Evolutionary conservation across 2,113 vertebrate species (phyloP).

Genomic region (Thinocorus orbignyianus): DNA sequence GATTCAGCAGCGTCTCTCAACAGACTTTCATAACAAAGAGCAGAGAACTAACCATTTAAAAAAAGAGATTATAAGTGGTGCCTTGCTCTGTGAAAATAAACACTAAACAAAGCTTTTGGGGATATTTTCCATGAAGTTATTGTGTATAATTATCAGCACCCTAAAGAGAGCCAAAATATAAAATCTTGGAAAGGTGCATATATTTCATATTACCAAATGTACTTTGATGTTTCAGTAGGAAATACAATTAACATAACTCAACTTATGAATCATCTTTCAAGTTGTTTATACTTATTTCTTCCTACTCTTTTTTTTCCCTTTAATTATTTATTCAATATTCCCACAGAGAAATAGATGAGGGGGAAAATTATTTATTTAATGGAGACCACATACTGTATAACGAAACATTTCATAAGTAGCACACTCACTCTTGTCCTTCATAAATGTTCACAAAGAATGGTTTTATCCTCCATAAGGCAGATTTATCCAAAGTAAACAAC

Average conservation of each 20-base stretch:
- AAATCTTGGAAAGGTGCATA: slow-evolving; percentile 33
- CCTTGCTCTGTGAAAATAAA: slow-evolving; percentile 28
- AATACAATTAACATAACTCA: slow-evolving; percentile 45
- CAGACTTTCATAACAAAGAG: background rate
- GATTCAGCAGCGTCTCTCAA: background rate
- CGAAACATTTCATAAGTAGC: slow-evolving; percentile 50
- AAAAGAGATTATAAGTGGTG: background rate
- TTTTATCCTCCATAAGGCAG: slow-evolving; percentile 32
- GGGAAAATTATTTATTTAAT: slow-evolving; percentile 54
- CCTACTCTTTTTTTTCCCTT: background rate
- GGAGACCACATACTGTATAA: slow-evolving; percentile 41
- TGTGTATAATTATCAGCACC: background rate
- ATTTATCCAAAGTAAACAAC: slow-evolving; percentile 59
- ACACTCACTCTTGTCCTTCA: slow-evolving; percentile 39
- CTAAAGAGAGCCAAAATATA: slow-evolving; percentile 11
- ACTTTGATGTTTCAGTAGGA: slow-evolving; percentile 48
- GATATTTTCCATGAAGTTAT: slow-evolving; percentile 24
- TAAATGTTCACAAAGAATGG: slow-evolving; percentile 48
- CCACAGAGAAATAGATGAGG: slow-evolving; percentile 32
- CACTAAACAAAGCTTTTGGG: background rate
- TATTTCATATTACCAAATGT: slow-evolving; percentile 14
- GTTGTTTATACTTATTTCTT: slow-evolving; percentile 61
- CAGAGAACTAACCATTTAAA: background rate
- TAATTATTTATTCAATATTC: slow-evolving; percentile 63
- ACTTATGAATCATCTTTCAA: slow-evolving; percentile 57